These are phyloP conservation scores for Lumbricus terrestris DNA, from an alignment of 2,888 invertebrate species.

Conservation along the genomic window DNA sequence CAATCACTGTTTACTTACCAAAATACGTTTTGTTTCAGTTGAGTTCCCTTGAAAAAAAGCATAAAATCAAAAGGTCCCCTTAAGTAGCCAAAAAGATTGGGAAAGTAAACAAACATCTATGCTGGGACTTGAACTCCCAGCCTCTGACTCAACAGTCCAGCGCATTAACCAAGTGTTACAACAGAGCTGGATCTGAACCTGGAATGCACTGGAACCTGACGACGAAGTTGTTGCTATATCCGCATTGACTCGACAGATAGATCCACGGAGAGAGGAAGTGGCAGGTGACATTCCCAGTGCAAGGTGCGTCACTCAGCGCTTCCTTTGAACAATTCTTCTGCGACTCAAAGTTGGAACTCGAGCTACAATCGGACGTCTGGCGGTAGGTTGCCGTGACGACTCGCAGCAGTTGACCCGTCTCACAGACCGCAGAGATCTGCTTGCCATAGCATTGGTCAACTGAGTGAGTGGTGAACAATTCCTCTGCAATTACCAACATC, in stretches of 20 bases:
- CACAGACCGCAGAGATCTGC: constrained; percentile 28
- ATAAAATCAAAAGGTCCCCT: too few relatives aligned
- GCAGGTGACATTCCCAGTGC: constrained; percentile 33
- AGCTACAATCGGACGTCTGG: constrained; percentile 30
- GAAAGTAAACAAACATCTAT: background rate
- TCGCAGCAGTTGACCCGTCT: constrained; percentile 26
- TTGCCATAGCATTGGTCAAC: constrained; percentile 35
- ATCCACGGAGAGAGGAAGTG: constrained; percentile 35
- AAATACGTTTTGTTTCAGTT: too few relatives aligned
- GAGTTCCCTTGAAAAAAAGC: too few relatives aligned
- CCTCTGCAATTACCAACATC: background rate
- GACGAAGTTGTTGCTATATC: constrained; percentile 40
- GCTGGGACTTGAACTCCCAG: background rate
- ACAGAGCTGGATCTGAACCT: constrained; percentile 22
- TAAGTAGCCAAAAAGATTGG: background rate
- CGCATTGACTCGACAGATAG: constrained; percentile 34
- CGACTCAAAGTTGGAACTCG: background rate
- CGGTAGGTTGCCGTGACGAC: constrained; percentile 30
- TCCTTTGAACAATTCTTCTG: constrained; percentile 23
- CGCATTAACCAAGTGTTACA: background rate
- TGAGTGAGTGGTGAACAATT: background rate
- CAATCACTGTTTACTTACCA: too few relatives aligned
- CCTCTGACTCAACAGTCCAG: background rate
- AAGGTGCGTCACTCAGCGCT: constrained; percentile 28
- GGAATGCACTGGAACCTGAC: constrained; percentile 36